Evolutionary conservation across 2,797 vertebrate species (phyloP).

Genomic region (Alectoris magna): DNA sequence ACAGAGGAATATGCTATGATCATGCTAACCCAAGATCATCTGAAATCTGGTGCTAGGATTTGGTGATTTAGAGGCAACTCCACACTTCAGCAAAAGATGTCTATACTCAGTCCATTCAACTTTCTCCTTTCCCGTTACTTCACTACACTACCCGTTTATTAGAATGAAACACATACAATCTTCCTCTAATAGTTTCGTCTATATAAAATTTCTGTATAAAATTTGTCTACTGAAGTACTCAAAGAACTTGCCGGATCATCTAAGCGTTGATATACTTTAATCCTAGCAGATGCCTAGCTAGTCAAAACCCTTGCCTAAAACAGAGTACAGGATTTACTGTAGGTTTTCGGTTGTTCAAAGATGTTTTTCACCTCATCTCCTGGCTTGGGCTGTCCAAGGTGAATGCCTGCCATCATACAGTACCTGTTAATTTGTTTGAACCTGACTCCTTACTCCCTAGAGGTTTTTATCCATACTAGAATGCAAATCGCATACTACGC

Average conservation of each 20-base stretch:
- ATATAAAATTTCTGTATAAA: background rate
- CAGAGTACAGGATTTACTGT: background rate
- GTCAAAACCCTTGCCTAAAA: background rate
- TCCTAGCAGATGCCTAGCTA: background rate
- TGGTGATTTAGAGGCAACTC: background rate
- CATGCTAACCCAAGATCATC: background rate
- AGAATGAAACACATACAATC: background rate
- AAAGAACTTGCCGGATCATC: background rate
- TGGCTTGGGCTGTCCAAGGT: background rate
- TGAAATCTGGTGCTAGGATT: background rate
- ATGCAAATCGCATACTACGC: background rate
- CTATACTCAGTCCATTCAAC: background rate
- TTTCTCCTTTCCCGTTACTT: background rate
- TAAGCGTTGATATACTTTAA: rapidly evolving
- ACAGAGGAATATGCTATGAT: background rate
- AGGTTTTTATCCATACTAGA: background rate
- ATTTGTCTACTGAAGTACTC: background rate
- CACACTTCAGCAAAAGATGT: rapidly evolving
- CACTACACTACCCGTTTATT: background rate
- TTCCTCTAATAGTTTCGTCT: background rate
- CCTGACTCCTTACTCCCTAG: background rate
- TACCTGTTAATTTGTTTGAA: background rate
- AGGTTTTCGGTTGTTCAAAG: background rate
- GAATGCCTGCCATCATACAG: rapidly evolving
- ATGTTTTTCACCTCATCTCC: background rate